These are phyloP conservation scores for Luffia ferchaultella DNA, from an alignment of 2,888 invertebrate species.

Conservation along the genomic window DNA sequence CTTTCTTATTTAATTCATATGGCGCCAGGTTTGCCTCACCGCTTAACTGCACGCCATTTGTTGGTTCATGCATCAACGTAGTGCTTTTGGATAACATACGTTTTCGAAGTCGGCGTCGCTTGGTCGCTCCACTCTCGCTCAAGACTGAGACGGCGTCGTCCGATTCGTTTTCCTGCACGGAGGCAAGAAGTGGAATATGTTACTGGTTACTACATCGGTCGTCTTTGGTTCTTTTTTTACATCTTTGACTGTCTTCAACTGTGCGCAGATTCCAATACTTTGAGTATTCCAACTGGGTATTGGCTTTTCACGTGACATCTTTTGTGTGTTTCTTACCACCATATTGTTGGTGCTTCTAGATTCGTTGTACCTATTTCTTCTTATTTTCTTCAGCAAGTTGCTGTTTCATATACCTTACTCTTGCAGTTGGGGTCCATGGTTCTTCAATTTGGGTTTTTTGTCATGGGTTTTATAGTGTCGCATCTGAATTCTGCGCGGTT, in stretches of 20 bases:
- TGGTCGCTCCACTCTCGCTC: not conserved
- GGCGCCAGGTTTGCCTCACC: too few species aligned
- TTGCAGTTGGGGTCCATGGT: not conserved
- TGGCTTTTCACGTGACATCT: not conserved
- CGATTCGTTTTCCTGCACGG: not conserved
- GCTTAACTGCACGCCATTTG: too few species aligned
- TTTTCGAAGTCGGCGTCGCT: not conserved
- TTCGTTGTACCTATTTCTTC: not conserved
- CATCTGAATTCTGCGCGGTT: not conserved
- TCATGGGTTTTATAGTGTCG: not conserved
- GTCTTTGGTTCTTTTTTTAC: not conserved
- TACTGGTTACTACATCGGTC: not conserved
- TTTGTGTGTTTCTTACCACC: not conserved
- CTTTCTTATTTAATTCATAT: too few species aligned
- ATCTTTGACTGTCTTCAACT: not conserved
- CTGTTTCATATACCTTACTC: not conserved
- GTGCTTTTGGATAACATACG: not conserved
- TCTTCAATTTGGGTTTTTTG: not conserved
- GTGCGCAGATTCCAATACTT: not conserved
- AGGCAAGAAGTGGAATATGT: too few species aligned
- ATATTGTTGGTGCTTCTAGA: not conserved
- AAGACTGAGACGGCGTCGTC: not conserved
- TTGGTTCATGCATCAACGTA: not conserved
- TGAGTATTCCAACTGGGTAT: not conserved
- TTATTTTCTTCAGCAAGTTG: not conserved